These are phyloP conservation scores for Pseudochromis fuscus DNA, from an alignment of 2,797 vertebrate species.

Conservation along the genomic window DNA sequence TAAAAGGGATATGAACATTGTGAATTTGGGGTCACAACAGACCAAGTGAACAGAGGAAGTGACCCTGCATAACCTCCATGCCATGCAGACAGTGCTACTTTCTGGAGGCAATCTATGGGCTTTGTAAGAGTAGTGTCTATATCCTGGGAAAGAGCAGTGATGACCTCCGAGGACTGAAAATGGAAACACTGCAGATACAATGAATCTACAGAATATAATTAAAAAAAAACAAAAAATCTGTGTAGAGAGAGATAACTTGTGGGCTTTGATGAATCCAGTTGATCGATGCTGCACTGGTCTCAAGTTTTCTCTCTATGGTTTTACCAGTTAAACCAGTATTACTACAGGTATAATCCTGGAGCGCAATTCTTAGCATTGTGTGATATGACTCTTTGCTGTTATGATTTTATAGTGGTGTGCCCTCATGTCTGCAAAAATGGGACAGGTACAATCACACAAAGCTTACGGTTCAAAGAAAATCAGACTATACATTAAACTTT, in stretches of 20 bases:
- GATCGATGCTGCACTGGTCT: no score
- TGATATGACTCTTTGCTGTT: no score
- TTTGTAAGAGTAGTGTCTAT: not conserved
- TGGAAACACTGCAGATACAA: not conserved
- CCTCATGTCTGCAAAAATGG: no score
- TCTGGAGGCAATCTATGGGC: not conserved
- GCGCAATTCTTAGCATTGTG: no score
- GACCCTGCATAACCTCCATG: not conserved
- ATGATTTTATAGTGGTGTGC: no score
- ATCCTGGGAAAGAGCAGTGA: not conserved
- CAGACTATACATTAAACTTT: not conserved
- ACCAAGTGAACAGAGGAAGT: not conserved
- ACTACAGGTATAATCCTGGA: no score
- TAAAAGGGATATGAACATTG: not conserved
- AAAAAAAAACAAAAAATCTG: not conserved
- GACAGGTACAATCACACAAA: not conserved
- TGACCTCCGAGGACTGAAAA: not conserved
- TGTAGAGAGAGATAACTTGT: no score
- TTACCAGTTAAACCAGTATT: not conserved
- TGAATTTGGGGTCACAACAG: slow-evolving; percentile 7
- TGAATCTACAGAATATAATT: not conserved
- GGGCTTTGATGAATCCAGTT: no score
- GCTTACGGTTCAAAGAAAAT: not conserved
- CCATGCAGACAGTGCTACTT: not conserved
- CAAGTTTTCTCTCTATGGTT: not conserved